Evolutionary conservation across 2,888 invertebrate species (phyloP).

Genomic region (Kryphioiulus occultus): DNA sequence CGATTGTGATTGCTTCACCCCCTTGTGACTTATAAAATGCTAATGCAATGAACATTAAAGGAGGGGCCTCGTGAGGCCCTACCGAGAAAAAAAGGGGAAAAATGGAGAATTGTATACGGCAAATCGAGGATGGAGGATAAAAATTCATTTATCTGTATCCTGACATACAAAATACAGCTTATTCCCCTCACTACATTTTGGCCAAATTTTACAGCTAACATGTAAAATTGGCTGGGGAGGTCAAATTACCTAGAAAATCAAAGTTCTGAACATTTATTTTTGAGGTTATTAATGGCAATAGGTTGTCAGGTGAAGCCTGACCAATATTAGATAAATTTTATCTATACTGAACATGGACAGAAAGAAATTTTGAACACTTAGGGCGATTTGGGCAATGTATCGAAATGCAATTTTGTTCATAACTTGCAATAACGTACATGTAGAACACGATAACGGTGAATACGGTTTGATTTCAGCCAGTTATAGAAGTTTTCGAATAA

Average conservation of each 20-base stretch:
- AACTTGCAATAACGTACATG: too few relatives aligned
- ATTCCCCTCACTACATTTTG: background rate
- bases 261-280: background rate
- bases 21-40: constrained; percentile 35
- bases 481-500: too few relatives aligned
- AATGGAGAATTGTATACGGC: background rate
- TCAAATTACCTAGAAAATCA: background rate
- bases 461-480: too few relatives aligned
- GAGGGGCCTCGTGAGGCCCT: background rate
- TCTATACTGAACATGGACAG: background rate
- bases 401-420: background rate
- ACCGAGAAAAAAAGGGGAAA: background rate
- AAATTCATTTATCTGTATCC: background rate
- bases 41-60: constrained; percentile 36
- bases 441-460: too few relatives aligned
- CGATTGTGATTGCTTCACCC: constrained; percentile 36
- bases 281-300: background rate
- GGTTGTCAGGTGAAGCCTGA: background rate
- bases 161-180: background rate
- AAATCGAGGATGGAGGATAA: constrained; percentile 3
- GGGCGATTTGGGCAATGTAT: background rate
- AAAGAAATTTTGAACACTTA: background rate
- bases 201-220: background rate
- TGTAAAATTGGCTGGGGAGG: background rate
- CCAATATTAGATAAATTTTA: background rate